Base-by-base conservation (phyloP, 1,140 invertebrate species). In the Drosophila lini region DNA sequence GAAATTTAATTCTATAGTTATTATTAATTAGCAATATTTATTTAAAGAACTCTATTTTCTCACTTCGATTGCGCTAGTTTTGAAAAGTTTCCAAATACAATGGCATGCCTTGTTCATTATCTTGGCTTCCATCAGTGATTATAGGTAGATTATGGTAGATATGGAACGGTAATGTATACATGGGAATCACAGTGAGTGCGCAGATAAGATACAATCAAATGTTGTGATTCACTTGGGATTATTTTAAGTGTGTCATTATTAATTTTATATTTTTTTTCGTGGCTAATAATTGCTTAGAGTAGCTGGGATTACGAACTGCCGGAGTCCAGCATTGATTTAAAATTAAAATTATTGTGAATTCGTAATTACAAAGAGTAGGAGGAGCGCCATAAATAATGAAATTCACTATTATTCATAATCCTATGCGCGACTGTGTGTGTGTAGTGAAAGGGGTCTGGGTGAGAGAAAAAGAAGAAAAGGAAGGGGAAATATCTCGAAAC, bases 341-440 rank as follows among this genome's bases (percentile, higher is more conserved):
- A 74, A 69, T 53, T 45, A 31, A 47, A 70, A 67, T 67, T 45
- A 58, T 38, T 69, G n/a, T 15, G 38, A 69, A 38, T 31, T 16
- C 8, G 10, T 56, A 55, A 41, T 22, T 36, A 5, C 16, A 19
- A 25, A 22, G 64, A 19, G 64, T 10, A 15, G 36, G 31, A 19
- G 50, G 3, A 28, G 36, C 4, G 22, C 19, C 25, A 48, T 41
- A 58, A 58, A 47, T 48, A 70, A 56, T 40, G 10, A 7, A 48
- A 48, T 58, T 41, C 28, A 50, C 3, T 31, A 59, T 59, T 59
- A 58, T 59, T 59, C 34, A 34, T 73, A 73, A 73, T 71, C 67
- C 53, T 9, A n/a, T 25, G 34, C 32, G 9, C 48, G 38, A 22
- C 28, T 57, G 42, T 32, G 38, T 53, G 47, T 36, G 47, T 36